These are phyloP conservation scores for Ormyrus thymus DNA, from an alignment of 2,888 invertebrate genomes.

Conservation along the genomic window DNA sequence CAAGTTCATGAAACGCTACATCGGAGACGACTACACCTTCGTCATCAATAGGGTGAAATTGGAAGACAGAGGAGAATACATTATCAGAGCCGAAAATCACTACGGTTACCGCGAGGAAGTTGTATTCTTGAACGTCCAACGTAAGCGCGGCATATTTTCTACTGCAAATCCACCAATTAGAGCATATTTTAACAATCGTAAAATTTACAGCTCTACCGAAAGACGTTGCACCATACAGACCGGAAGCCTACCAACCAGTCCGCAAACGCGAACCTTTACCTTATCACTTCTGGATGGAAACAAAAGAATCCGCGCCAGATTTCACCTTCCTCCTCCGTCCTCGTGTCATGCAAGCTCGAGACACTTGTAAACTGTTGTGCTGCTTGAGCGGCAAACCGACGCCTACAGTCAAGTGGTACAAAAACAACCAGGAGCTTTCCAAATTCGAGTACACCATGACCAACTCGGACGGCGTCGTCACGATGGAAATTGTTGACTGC, in stretches of 20 bases:
- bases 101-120: constrained; percentile 97
- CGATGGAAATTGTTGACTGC: constrained; percentile 97
- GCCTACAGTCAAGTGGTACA: constrained; percentile 94
- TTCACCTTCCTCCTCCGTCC: constrained; percentile 99
- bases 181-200: no score
- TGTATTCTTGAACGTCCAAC: constrained; percentile 96
- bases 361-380: constrained; percentile 98
- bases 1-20: constrained; percentile 99
- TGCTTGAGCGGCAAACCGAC: constrained; percentile 96
- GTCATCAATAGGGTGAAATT: constrained; percentile 96
- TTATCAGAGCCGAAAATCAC: constrained; percentile 96
- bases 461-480: constrained; percentile 95
- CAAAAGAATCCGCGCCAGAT: constrained; percentile 93
- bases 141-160: constrained; percentile 77
- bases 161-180: background rate
- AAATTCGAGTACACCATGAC: constrained; percentile 94
- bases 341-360: constrained; percentile 96
- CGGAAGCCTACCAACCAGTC: constrained; percentile 81
- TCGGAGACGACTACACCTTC: constrained; percentile 97
- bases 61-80: constrained; percentile 97
- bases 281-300: constrained; percentile 94
- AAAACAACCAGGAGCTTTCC: constrained; percentile 93
- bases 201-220: constrained; percentile 82
- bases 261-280: constrained; percentile 88
- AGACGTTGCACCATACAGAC: constrained; percentile 81